Conservation (phyloP, 2,888 invertebrate genomes). For the Pharmacophagus antenor region DNA sequence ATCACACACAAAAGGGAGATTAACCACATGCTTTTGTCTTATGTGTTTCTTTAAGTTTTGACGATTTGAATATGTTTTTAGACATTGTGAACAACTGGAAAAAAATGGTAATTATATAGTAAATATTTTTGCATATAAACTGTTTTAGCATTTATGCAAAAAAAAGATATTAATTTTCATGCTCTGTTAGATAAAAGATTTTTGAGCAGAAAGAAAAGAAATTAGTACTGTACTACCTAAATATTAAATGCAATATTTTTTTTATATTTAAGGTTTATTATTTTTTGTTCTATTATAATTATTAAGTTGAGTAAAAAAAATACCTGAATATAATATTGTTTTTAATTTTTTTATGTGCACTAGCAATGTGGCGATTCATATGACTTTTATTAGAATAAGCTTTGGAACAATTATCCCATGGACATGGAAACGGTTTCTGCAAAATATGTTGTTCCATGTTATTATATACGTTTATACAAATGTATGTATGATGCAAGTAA, state of each 20-base stretch:
- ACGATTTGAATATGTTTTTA: constrained; percentile 70
- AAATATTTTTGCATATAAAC: neutral
- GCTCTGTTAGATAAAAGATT: too few relatives aligned
- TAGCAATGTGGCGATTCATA: constrained; percentile 80
- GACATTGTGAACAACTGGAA: constrained; percentile 72
- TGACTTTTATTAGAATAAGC: constrained; percentile 82
- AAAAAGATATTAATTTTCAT: neutral
- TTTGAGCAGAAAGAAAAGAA: neutral
- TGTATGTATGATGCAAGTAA: neutral
- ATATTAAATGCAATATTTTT: neutral
- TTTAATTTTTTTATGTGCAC: constrained; percentile 60
- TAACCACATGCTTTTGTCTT: constrained; percentile 62
- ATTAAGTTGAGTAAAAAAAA: constrained; percentile 21
- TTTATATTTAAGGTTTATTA: neutral
- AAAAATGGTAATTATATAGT: too few relatives aligned
- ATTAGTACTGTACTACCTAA: neutral
- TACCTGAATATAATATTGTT: constrained; percentile 59
- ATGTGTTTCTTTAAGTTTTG: constrained; percentile 82
- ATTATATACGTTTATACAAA: neutral
- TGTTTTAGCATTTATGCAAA: neutral
- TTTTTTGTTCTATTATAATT: neutral
- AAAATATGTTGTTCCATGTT: constrained; percentile 31
- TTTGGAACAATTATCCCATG: constrained; percentile 80
- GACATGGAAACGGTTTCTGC: constrained; percentile 82
- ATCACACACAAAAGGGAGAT: constrained; percentile 69